Percentiles rank a stretch among this genome's conserved stretches.
phyloP scores from a whole-genome alignment of 1,140 invertebrate genomes.

The Drosophila micromelanica region DNA sequence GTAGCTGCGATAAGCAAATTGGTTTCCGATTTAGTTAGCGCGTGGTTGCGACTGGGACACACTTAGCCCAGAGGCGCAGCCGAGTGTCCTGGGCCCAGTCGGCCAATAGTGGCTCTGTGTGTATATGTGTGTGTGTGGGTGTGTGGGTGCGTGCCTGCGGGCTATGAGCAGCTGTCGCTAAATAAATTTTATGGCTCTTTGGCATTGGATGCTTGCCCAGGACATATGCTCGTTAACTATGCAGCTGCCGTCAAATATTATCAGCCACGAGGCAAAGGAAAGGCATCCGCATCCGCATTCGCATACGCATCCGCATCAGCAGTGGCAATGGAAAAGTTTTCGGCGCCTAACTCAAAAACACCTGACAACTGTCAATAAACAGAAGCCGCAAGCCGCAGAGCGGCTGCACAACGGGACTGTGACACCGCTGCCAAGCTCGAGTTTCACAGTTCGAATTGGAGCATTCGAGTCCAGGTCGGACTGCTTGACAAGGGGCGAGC shows the following conservation, averaged over 20 bases:
- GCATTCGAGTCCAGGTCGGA: too few relatives aligned
- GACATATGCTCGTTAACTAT: slow-evolving; percentile 62
- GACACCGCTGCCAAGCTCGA: neutral
- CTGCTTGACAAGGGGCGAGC: slow-evolving; percentile 32
- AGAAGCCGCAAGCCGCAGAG: slow-evolving; percentile 7
- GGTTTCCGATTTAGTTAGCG: slow-evolving; percentile 68
- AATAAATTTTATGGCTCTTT: slow-evolving; percentile 63
- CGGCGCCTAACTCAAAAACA: slow-evolving; percentile 44
- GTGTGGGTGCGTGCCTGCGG: slow-evolving; percentile 45
- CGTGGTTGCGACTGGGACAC: slow-evolving; percentile 35
- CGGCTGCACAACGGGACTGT: neutral
- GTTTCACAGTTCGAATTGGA: too few relatives aligned
- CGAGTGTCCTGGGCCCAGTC: neutral
- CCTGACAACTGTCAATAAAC: slow-evolving; percentile 62
- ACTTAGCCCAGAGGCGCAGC: slow-evolving; percentile 49
- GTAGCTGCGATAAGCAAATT: slow-evolving; percentile 64
- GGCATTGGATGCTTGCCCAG: slow-evolving; percentile 7
- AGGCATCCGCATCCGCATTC: neutral
- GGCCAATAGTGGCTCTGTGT: slow-evolving; percentile 13
- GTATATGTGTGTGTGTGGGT: slow-evolving; percentile 26
- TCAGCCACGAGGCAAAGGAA: neutral
- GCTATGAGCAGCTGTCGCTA: slow-evolving; percentile 63
- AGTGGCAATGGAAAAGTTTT: slow-evolving; percentile 57
- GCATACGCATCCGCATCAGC: neutral
- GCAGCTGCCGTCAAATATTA: slow-evolving; percentile 34